Conservation (phyloP, 2,888 invertebrate species). For the Dexiosoma caninum region DNA sequence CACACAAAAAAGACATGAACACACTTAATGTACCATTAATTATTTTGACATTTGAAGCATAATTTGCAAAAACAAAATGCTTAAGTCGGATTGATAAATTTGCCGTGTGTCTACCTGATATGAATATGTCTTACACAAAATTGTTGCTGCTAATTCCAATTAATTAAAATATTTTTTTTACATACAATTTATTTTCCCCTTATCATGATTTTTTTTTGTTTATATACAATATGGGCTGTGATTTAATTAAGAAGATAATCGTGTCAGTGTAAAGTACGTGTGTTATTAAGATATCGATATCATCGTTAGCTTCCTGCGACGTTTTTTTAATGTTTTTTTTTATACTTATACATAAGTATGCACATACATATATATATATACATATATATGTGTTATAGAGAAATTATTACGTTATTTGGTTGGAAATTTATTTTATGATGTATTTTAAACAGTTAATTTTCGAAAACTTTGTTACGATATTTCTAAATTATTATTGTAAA, state of each 20-base stretch:
- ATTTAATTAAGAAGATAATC: constrained; percentile 20
- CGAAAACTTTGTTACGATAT: not conserved
- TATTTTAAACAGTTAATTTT: too few relatives aligned
- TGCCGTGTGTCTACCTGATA: too few relatives aligned
- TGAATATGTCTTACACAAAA: not conserved
- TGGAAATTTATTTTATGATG: too few relatives aligned
- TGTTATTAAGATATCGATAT: constrained; percentile 7
- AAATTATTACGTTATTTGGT: too few relatives aligned
- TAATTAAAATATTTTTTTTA: not conserved
- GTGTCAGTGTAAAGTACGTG: constrained; percentile 2
- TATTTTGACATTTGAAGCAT: too few relatives aligned
- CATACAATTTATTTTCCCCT: not conserved
- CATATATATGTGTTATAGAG: too few relatives aligned
- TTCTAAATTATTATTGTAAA: too few relatives aligned
- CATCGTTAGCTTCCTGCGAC: not conserved
- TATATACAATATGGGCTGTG: constrained; percentile 29
- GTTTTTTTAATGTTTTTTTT: constrained; percentile 3
- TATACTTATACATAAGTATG: not conserved
- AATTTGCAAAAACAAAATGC: too few relatives aligned
- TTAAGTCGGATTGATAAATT: too few relatives aligned
- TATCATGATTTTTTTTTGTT: not conserved
- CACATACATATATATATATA: too few relatives aligned
- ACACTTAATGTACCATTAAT: too few relatives aligned
- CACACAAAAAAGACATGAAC: too few relatives aligned
- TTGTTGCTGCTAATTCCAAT: constrained; percentile 13